A percentile compares a stretch with the other conserved stretches of the same genome.
These are phyloP conservation scores for Slavum lentiscoides DNA, from an alignment of 2,888 invertebrate genomes.

Conservation along the genomic window DNA sequence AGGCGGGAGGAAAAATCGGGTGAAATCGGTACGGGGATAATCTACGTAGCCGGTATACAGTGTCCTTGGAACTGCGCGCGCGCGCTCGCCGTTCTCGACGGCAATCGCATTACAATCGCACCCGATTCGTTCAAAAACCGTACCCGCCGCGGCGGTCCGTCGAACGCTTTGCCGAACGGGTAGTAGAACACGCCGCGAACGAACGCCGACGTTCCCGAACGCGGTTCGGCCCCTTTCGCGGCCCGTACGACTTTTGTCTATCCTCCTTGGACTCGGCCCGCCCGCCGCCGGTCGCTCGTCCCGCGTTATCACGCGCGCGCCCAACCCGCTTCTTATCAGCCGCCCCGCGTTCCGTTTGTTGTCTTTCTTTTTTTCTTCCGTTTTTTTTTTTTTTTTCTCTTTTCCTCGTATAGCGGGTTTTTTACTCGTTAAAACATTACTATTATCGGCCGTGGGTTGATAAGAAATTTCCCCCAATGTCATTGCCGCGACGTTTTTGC, in stretches of 20 bases:
- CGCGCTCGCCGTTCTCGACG: too few relatives aligned
- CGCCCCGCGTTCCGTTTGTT: too few relatives aligned
- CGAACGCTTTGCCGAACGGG: too few relatives aligned
- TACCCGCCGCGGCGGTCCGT: too few relatives aligned
- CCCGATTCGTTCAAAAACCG: too few relatives aligned
- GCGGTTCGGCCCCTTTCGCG: background rate
- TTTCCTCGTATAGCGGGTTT: background rate
- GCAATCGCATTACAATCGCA: background rate
- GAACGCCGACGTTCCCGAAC: background rate
- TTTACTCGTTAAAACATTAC: background rate
- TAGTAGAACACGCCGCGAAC: too few relatives aligned
- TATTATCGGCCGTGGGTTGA: too few relatives aligned
- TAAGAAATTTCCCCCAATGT: background rate
- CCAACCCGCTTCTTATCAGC: constrained; percentile 38
- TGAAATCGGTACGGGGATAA: constrained; percentile 25
- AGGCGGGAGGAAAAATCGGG: constrained; percentile 40
- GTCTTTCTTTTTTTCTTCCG: background rate
- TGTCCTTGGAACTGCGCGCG: constrained; percentile 33
- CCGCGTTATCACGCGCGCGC: constrained; percentile 25
- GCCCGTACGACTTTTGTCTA: background rate
- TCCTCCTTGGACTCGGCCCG: constrained; percentile 19
- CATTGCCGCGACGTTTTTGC: too few relatives aligned
- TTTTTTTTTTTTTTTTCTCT: background rate
- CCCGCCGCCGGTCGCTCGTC: background rate
- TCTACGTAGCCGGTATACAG: constrained; percentile 44